Conservation (phyloP, 2,797 vertebrate species). For the Hydrophis major region DNA sequence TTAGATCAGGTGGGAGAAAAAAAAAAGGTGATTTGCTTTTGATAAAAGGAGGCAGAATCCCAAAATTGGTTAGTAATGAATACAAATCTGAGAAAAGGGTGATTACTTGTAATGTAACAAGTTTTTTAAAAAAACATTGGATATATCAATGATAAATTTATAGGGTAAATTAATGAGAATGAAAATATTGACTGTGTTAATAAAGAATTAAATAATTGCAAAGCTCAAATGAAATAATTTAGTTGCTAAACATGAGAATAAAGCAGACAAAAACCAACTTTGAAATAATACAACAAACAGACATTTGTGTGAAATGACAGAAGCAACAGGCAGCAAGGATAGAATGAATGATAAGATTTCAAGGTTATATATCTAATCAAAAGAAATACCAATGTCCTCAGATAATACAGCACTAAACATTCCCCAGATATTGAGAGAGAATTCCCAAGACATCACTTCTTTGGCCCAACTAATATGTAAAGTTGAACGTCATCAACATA, state of each 20-base stretch:
- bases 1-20: neutral
- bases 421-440: neutral
- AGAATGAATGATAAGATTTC: conserved; percentile 14
- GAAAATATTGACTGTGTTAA: neutral
- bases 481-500: neutral
- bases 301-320: neutral
- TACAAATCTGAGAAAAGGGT: neutral
- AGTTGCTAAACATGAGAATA: neutral
- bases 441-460: neutral
- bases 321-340: neutral
- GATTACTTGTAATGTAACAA: neutral
- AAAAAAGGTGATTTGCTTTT: neutral
- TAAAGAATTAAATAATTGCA: neutral
- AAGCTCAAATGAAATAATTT: neutral
- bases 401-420: neutral
- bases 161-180: neutral
- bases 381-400: conserved; percentile 1
- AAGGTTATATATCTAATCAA: conserved; percentile 13
- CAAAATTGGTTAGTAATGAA: neutral
- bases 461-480: neutral
- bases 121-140: neutral
- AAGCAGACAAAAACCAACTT: neutral
- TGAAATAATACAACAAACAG: neutral
- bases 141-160: neutral
- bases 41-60: neutral